Percentiles rank a stretch among this genome's conserved stretches.
Conservation (phyloP, 2,888 invertebrate species). For the Apamea monoglypha region DNA sequence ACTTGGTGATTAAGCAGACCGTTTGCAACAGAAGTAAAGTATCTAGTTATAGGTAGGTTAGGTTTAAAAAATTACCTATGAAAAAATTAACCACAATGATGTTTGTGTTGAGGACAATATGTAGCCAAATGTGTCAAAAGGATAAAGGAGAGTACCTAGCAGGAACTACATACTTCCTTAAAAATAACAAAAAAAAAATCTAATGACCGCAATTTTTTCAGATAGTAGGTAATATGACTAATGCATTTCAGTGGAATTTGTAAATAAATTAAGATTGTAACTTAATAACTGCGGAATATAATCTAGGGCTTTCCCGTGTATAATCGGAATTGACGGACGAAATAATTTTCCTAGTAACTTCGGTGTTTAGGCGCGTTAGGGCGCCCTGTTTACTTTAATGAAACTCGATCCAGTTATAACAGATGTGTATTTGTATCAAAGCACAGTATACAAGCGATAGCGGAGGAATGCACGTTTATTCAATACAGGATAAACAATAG, state of each 20-base stretch:
- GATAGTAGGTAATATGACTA: conserved; percentile 13
- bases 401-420: too few relatives aligned
- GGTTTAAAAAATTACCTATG: neutral
- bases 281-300: neutral
- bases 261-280: conserved; percentile 19
- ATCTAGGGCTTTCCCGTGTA: conserved; percentile 8
- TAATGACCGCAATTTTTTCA: neutral
- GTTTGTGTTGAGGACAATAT: neutral
- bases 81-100: neutral
- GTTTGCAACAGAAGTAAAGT: neutral
- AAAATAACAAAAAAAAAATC: neutral
- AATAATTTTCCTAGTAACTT: conserved; percentile 9
- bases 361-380: neutral
- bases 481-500: too few relatives aligned
- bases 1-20: neutral
- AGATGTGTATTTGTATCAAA: too few relatives aligned
- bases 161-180: neutral
- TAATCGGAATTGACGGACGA: neutral
- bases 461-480: too few relatives aligned
- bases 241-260: conserved; percentile 13
- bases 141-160: neutral
- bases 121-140: neutral
- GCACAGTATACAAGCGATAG: too few relatives aligned
- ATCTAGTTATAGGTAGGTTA: neutral
- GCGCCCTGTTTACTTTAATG: too few relatives aligned